phyloP scores from a whole-genome alignment of 2,113 vertebrate species.

The Dolichallabes microphthalmus region DNA sequence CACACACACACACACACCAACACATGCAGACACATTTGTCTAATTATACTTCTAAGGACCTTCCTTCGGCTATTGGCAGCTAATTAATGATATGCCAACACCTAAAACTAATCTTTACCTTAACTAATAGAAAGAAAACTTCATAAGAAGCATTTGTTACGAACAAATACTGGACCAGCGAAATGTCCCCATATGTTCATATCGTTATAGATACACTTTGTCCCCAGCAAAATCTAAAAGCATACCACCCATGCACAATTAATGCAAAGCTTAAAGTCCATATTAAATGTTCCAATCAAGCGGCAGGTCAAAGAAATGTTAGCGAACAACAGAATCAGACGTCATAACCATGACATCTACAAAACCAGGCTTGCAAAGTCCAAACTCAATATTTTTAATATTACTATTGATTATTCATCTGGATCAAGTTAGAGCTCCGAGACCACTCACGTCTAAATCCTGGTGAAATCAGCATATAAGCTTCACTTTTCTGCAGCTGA shows the following conservation, averaged over 20 bases:
- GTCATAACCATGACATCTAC: not conserved
- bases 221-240: not conserved
- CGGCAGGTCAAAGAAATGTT: not conserved
- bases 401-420: slow-evolving; percentile 7
- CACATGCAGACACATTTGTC: not conserved
- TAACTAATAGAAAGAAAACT: not conserved
- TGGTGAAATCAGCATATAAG: not conserved
- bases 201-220: not conserved
- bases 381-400: not conserved
- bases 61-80: not conserved
- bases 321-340: not conserved
- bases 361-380: not conserved
- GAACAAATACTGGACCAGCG: not conserved
- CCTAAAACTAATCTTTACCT: not conserved
- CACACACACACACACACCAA: not conserved
- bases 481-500: not conserved
- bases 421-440: slow-evolving; percentile 1
- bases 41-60: not conserved
- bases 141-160: not conserved
- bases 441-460: not conserved
- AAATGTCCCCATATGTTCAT: not conserved
- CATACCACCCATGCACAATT: not conserved
- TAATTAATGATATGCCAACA: not conserved
- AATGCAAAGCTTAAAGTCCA: not conserved
- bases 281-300: not conserved